Evolutionary conservation across 2,113 vertebrate genomes (phyloP), one percentile per base, ranked within the genome.

Genomic region (Otus sunia): DNA sequence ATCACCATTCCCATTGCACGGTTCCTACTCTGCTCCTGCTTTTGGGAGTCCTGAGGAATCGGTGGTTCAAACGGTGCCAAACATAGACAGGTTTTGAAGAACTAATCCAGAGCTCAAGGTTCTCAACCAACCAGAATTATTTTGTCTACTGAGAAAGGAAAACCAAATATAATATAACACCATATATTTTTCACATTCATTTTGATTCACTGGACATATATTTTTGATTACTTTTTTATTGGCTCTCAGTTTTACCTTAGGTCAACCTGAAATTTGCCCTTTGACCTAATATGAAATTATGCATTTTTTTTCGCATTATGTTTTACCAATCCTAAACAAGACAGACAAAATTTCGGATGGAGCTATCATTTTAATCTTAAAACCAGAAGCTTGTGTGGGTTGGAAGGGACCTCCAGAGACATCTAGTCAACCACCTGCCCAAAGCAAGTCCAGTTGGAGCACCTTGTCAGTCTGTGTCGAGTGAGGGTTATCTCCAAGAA

Each of bases 111-210:
- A 60, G 52, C 72, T 53, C 52, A 36, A 0, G 60, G 52, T 59
- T 72, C 66, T 39, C 72, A 66, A 71, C 25, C 9, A 72, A 53
- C 59, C 12, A 41, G 30, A 60, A 37, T 36, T 67, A 45, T 78
- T 93, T 84, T 78, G 72, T 88, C 79, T 84, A 9, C 30, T 17
- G 30, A 66, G 66, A 53, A 93, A 60, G 59, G n/a, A 49, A 93
- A 88, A 78, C 30, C 53, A 84, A 83, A 66, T 36, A 22, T 3
- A 63, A 69, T 60, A 25, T n/a, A 83, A 37, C 50, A 19, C 68
- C 53, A 36, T 27, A 52, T 45, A 15, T 47, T 45, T 45, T 18
- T 45, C 43, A 12, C 21, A 34, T 27, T 49, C 4, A 39, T 58
- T 49, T 39, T 49, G 10, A 69, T 82, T 59, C 8, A 12, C 14